Percentiles rank a stretch among this genome's conserved stretches.
Conservation (phyloP, 2,797 vertebrate species). For the Sebastes alutus region DNA sequence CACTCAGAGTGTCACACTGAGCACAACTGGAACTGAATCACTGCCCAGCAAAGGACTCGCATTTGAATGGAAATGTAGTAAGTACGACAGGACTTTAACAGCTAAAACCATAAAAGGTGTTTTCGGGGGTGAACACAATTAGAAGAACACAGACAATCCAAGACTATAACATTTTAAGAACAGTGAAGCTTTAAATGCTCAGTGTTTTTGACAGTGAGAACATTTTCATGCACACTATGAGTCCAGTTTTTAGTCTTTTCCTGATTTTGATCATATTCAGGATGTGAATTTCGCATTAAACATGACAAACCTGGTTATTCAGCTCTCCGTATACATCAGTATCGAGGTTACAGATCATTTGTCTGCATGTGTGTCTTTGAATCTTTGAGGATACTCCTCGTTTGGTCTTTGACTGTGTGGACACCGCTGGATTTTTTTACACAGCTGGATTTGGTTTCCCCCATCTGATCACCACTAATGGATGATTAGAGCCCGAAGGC, state of each 20-base stretch:
- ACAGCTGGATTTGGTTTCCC: neutral
- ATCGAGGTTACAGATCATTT: neutral
- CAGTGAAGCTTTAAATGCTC: neutral
- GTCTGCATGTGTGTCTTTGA: neutral
- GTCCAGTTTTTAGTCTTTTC: neutral
- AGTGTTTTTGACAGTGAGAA: neutral
- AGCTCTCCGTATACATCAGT: neutral
- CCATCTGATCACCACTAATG: neutral
- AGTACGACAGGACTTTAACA: constrained; percentile 42
- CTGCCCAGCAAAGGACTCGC: constrained; percentile 38
- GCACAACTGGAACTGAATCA: constrained; percentile 40
- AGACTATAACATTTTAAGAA: neutral
- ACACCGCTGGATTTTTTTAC: neutral
- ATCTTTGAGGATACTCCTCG: neutral
- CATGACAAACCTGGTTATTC: neutral
- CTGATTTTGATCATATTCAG: neutral
- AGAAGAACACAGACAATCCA: neutral
- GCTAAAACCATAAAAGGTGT: neutral
- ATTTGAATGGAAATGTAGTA: constrained; percentile 81
- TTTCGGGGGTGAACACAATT: neutral
- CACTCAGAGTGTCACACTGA: constrained; percentile 64
- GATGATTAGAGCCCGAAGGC: neutral
- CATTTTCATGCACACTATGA: neutral
- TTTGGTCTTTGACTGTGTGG: neutral
- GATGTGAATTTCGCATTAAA: neutral